phyloP scores from a whole-genome alignment of 2,113 vertebrate genomes.

The Archilochus colubris region DNA sequence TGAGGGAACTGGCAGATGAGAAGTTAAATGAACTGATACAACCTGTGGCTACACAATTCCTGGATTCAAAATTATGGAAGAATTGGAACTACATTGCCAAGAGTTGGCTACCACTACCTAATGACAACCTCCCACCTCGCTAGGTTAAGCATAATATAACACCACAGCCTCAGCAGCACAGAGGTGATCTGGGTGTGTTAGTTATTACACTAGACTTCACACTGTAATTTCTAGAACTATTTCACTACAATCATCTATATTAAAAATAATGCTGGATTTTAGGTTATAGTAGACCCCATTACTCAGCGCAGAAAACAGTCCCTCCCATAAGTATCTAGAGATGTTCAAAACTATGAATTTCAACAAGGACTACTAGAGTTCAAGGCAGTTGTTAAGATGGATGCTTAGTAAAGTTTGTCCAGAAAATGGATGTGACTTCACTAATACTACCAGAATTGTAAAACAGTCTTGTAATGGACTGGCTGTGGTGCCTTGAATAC shows the following conservation, averaged over 20 bases:
- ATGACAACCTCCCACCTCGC: background rate
- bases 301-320: background rate
- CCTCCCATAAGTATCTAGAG: background rate
- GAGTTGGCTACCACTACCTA: background rate
- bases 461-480: background rate
- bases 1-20: background rate
- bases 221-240: background rate
- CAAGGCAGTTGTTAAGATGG: background rate
- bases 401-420: background rate
- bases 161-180: background rate
- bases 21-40: background rate
- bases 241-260: background rate
- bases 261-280: background rate
- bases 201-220: background rate
- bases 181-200: background rate
- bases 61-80: background rate
- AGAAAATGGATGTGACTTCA: background rate
- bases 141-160: background rate
- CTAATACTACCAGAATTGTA: background rate
- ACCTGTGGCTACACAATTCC: background rate
- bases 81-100: background rate
- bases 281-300: background rate
- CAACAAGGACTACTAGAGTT: background rate
- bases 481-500: background rate
- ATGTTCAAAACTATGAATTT: background rate